A percentile compares a stretch with the other conserved stretches of the same genome.
phyloP scores from a whole-genome alignment of 2,888 invertebrate genomes.

The Andrena fulva region DNA sequence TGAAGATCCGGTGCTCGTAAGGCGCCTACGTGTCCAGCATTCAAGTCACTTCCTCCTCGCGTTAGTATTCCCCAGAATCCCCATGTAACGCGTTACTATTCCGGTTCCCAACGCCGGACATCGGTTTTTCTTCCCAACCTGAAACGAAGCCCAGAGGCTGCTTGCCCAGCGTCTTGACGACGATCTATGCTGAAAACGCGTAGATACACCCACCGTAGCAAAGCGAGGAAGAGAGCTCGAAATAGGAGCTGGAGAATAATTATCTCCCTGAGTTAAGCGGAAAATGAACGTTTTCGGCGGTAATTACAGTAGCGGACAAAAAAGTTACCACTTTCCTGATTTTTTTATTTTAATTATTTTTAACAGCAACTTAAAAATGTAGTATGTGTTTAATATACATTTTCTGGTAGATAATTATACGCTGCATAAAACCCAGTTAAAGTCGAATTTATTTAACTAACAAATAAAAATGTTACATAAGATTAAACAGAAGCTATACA shows the following conservation, averaged over 20 bases:
- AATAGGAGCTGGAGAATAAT: conserved; percentile 41
- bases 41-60: conserved; percentile 33
- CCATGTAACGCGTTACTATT: conserved; percentile 65
- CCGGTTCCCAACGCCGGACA: conserved; percentile 57
- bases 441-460: no score
- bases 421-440: no score
- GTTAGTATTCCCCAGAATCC: conserved; percentile 64
- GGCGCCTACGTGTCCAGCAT: conserved; percentile 55
- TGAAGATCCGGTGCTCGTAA: conserved; percentile 60
- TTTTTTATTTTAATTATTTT: no score
- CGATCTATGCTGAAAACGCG: neutral
- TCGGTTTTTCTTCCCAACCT: conserved; percentile 14
- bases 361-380: no score
- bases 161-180: neutral
- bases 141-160: neutral
- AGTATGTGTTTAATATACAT: no score
- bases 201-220: neutral
- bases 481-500: no score
- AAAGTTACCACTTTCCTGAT: no score
- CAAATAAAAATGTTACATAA: no score
- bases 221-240: conserved; percentile 1
- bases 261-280: conserved; percentile 8
- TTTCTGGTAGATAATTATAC: no score
- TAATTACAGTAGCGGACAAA: no score
- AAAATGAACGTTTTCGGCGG: conserved; percentile 26